Percentiles rank a stretch among this genome's conserved stretches.
Conservation (phyloP, 2,888 invertebrate species). For the Brenthis daphne region DNA sequence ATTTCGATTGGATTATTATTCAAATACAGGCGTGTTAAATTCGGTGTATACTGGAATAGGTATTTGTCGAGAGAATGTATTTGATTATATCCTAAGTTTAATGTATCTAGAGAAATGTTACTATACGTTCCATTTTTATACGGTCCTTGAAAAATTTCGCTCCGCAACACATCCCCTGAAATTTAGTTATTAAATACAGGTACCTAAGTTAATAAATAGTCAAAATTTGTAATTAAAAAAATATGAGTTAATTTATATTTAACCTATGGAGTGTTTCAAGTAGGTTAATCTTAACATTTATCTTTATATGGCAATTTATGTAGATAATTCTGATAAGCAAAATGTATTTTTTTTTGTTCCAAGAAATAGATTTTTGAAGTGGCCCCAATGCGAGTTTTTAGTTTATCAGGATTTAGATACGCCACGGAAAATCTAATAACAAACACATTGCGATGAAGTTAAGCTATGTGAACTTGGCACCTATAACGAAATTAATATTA, state of each 20-base stretch:
- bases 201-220: neutral
- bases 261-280: neutral
- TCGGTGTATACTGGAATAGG: constrained; percentile 85
- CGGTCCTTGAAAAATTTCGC: constrained; percentile 86
- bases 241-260: neutral
- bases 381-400: too few relatives aligned
- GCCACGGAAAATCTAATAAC: too few relatives aligned
- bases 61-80: constrained; percentile 84
- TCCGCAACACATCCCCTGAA: constrained; percentile 83
- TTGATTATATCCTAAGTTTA: constrained; percentile 84
- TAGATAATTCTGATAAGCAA: too few relatives aligned
- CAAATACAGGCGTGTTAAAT: constrained; percentile 82
- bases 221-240: neutral
- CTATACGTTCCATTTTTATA: constrained; percentile 81
- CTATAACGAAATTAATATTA: too few relatives aligned
- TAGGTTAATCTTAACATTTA: too few relatives aligned
- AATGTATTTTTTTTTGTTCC: too few relatives aligned
- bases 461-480: too few relatives aligned
- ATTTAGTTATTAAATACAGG: constrained; percentile 27
- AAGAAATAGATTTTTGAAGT: too few relatives aligned
- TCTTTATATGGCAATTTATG: too few relatives aligned
- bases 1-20: constrained; percentile 84
- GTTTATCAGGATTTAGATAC: too few relatives aligned
- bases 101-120: constrained; percentile 81
- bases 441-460: too few relatives aligned